A percentile compares a stretch with the other conserved stretches of the same genome.
Conservation (phyloP, 2,888 invertebrate species). For the Zhuqinia jingwanae region DNA sequence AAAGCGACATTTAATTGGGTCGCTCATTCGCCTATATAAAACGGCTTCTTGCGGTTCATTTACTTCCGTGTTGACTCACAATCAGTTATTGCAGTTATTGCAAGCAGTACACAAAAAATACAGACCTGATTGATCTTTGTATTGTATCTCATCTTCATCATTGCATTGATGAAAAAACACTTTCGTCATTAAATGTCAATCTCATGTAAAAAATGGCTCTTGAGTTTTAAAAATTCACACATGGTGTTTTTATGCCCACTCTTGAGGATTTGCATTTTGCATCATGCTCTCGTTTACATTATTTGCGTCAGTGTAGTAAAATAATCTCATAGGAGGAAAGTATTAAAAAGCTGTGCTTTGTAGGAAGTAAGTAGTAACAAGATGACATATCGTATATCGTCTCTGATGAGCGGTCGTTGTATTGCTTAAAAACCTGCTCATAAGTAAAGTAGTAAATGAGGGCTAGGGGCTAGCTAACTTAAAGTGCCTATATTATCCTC, state of each 20-base stretch:
- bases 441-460: constrained; percentile 12
- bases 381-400: background rate
- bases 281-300: too few relatives aligned
- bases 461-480: constrained; percentile 5
- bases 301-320: too few relatives aligned
- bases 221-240: background rate
- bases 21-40: background rate
- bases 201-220: constrained; percentile 25
- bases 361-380: background rate
- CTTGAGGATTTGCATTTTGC: too few relatives aligned
- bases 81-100: background rate
- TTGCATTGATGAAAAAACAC: constrained; percentile 9
- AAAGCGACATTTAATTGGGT: constrained; percentile 45
- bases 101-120: background rate
- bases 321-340: too few relatives aligned
- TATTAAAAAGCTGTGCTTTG: too few relatives aligned
- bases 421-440: constrained; percentile 17
- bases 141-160: constrained; percentile 11
- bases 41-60: constrained; percentile 1
- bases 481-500: background rate
- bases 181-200: constrained; percentile 45
- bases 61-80: constrained; percentile 30
- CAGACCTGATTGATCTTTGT: background rate
- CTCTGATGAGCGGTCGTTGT: background rate
- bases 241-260: too few relatives aligned